Conservation (phyloP, 2,113 vertebrate species). For the Zapornia atra region DNA sequence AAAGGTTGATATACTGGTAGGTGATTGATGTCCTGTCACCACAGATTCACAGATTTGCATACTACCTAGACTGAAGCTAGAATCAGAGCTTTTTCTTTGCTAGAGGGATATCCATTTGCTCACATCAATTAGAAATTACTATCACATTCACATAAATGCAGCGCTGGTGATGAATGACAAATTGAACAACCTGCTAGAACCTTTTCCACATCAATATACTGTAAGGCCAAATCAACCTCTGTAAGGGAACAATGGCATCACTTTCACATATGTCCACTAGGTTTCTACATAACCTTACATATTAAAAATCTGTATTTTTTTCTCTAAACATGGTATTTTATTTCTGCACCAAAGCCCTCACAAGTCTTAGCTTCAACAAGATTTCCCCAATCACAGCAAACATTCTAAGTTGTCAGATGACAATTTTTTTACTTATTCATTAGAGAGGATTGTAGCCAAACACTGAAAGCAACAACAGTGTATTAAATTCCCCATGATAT, state of each 20-base stretch:
- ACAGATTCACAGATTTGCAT: neutral
- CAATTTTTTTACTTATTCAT: conserved; percentile 30
- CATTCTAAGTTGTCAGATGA: conserved; percentile 43
- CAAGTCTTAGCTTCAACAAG: neutral
- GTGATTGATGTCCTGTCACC: neutral
- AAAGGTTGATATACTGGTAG: neutral
- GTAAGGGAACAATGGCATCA: neutral
- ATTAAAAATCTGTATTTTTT: neutral
- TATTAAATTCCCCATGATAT: conserved; percentile 41
- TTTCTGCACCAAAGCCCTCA: neutral
- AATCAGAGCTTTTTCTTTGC: neutral
- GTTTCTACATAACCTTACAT: neutral
- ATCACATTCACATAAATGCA: neutral
- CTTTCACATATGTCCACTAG: neutral
- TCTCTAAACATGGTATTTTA: neutral
- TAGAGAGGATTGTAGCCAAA: conserved; percentile 13
- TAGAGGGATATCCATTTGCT: neutral
- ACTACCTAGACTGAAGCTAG: neutral
- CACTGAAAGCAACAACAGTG: conserved; percentile 7
- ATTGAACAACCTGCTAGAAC: neutral
- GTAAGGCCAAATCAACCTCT: neutral
- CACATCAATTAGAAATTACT: neutral
- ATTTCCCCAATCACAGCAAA: conserved; percentile 3
- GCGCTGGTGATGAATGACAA: neutral
- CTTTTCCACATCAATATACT: neutral